A percentile compares a stretch with the other conserved stretches of the same genome.
Evolutionary conservation across 2,888 invertebrate species (phyloP).

Genomic region (Agrilus cyanescens): DNA sequence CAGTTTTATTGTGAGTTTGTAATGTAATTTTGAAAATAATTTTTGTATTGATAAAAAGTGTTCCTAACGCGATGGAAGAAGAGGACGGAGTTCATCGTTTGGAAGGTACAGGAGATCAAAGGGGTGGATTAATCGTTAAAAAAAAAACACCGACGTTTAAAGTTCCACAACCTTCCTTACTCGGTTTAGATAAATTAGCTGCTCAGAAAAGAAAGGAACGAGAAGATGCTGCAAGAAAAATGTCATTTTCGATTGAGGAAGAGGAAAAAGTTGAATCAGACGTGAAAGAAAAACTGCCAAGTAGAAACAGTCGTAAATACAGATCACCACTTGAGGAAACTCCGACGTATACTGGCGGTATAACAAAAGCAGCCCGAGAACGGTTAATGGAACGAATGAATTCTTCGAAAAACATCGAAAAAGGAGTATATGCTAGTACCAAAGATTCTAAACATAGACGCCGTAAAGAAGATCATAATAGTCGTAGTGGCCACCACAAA

Average conservation of each 20-base stretch:
- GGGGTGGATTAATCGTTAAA: conserved; percentile 60
- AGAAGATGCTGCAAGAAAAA: conserved; percentile 49
- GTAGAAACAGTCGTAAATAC: conserved; percentile 49
- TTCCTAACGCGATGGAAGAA: conserved; percentile 20
- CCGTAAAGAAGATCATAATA: conserved; percentile 17
- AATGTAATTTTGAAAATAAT: too few relatives aligned
- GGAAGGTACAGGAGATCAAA: conserved; percentile 51
- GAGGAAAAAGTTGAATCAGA: conserved; percentile 35
- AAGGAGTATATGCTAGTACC: conserved; percentile 61
- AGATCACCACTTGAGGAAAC: conserved; percentile 75
- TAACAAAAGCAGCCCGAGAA: conserved; percentile 65
- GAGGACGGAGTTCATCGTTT: conserved; percentile 56
- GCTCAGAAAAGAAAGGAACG: conserved; percentile 55
- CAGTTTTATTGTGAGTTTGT: too few relatives aligned
- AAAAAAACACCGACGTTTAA: conserved; percentile 63
- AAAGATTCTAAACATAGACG: conserved; percentile 38
- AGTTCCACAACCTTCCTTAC: conserved; percentile 60
- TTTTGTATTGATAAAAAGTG: too few relatives aligned
- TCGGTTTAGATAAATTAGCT: conserved; percentile 78
- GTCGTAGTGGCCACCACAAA: conserved; percentile 30
- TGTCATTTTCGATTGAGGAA: conserved; percentile 49
- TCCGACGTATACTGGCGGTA: conserved; percentile 88
- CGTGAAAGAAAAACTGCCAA: conserved; percentile 23
- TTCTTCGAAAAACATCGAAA: conserved; percentile 44
- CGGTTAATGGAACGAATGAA: conserved; percentile 54